phyloP scores from a whole-genome alignment of 1,140 invertebrate genomes.

The Rhopalosiphum padi region DNA sequence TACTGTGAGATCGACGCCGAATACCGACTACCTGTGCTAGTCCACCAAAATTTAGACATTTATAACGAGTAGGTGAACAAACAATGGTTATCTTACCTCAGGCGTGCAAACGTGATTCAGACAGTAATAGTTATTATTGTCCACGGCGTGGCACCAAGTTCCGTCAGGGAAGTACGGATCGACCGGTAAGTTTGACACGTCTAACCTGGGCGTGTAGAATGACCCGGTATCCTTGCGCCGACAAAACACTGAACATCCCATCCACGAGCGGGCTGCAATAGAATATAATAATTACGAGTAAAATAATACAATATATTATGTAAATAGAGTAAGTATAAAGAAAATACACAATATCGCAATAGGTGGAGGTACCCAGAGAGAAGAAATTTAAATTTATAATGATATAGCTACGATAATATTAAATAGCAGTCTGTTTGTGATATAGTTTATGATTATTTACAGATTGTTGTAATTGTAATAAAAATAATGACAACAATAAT shows the following conservation, averaged over 20 bases:
- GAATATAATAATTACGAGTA: neutral
- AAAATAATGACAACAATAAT: neutral
- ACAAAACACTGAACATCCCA: conserved; percentile 80
- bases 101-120: conserved; percentile 76
- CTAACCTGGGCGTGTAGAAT: conserved; percentile 77
- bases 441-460: neutral
- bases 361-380: neutral
- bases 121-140: conserved; percentile 73
- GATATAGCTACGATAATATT: neutral
- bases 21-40: neutral
- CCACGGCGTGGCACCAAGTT: conserved; percentile 78
- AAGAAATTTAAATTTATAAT: neutral
- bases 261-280: conserved; percentile 71
- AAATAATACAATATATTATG: neutral
- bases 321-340: neutral
- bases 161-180: conserved; percentile 82
- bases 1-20: neutral
- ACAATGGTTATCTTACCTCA: conserved; percentile 65
- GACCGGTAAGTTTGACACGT: conserved; percentile 66
- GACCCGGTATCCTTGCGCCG: conserved; percentile 69
- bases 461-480: neutral
- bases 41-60: neutral
- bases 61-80: neutral
- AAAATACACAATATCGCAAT: neutral
- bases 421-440: neutral